Base-by-base conservation (phyloP, 2,113 vertebrate genomes). In the Cairina moschata region DNA sequence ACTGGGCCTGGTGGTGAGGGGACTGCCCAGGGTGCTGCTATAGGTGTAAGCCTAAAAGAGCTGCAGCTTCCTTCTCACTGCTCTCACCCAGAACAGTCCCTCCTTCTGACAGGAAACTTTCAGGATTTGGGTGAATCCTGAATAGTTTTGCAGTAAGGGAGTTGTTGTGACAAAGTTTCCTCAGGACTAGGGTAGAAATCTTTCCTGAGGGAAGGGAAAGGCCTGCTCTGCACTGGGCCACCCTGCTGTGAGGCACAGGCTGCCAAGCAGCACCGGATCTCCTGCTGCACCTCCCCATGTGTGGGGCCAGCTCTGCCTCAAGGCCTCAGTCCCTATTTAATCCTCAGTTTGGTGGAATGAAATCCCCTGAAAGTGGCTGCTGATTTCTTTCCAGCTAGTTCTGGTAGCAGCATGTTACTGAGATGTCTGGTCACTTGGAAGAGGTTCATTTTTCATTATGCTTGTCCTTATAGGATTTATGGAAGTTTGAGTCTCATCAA, bases 401-500 rank as follows among this genome's bases (percentile, higher is more conserved):
- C 14, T 13, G 36, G 21, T 31, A 58, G 7, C 12, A 2, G 12
- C 55, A n/a, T 9, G 50, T 74, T 6, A 16, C 22, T 69, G 72
- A 20, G 89, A 18, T 6, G 15, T 42, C 68, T 86, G 77, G 72
- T 83, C 77, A 67, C 28, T 66, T 82, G 44, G 40, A 69, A 84
- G n/a, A 72, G 69, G n/a, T 44, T 93, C 0, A 0, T 71, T 93
- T 93, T 83, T 86, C 55, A 32, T 67, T 5, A 1, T 76, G 22
- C 88, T 86, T 93, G 91, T 86, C 67, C 66, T 93, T 86, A 92
- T 84, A 86, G 52, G 88, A 86, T 88, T 92, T 88, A 73, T 82
- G 50, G 76, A 78, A 14, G 29, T 69, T 62, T 56, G 74, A 94
- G 36, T 87, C 71, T 86, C 69, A 62, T 94, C 93, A 91, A 92